Conservation (phyloP, 2,797 vertebrate species). For the Cetoscarus ocellatus region DNA sequence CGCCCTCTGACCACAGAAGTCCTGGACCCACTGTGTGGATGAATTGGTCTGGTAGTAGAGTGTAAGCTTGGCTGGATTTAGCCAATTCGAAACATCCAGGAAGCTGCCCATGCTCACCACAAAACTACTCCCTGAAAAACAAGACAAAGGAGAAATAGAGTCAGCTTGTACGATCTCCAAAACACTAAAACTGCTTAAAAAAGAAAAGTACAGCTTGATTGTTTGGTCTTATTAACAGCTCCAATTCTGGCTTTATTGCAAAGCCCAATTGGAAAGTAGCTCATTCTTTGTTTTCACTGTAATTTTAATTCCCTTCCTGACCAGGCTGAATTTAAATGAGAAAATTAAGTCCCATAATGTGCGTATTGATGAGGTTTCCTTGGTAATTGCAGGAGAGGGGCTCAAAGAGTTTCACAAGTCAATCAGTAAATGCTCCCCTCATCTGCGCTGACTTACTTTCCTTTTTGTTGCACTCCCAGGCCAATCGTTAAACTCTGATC, state of each 20-base stretch:
- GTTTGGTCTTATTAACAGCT: constrained; percentile 24
- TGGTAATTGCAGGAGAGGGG: constrained; percentile 72
- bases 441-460: constrained; percentile 68
- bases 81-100: constrained; percentile 97
- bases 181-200: not conserved
- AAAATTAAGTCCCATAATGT: constrained; percentile 77
- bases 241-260: constrained; percentile 16
- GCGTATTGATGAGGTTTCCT: constrained; percentile 71
- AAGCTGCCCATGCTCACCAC: constrained; percentile 97
- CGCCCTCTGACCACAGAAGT: constrained; percentile 95
- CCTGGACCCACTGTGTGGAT: constrained; percentile 94
- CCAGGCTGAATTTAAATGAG: constrained; percentile 73
- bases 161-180: not conserved
- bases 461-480: constrained; percentile 73
- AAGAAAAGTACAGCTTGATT: not conserved
- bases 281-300: constrained; percentile 64
- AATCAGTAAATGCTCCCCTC: constrained; percentile 70
- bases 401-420: constrained; percentile 73
- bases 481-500: constrained; percentile 80
- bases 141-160: not conserved
- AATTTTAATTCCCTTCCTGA: constrained; percentile 62
- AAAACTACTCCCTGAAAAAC: constrained; percentile 93
- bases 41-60: constrained; percentile 97
- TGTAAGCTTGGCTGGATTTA: constrained; percentile 96
- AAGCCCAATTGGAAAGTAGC: constrained; percentile 53